Percentiles rank a stretch among this genome's conserved stretches.
These are phyloP conservation scores for Vanessa tameamea DNA, from an alignment of 1,140 invertebrate genomes.

Conservation along the genomic window DNA sequence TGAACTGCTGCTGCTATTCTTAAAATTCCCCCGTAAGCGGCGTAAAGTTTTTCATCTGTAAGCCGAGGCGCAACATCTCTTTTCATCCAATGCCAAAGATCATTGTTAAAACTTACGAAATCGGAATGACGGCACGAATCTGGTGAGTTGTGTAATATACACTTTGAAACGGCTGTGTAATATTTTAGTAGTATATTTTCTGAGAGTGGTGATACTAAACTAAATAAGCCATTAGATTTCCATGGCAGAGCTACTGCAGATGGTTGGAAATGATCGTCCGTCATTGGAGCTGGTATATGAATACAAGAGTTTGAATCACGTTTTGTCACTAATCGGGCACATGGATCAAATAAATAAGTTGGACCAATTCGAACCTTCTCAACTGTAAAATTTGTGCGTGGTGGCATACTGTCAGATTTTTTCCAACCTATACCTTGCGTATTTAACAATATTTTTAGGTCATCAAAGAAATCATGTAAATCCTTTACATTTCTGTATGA, in stretches of 20 bases:
- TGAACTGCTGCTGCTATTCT: conserved; percentile 81
- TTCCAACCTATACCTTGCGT: conserved; percentile 83
- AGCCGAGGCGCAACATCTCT: conserved; percentile 81
- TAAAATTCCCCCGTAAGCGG: conserved; percentile 82
- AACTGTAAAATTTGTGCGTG: conserved; percentile 62
- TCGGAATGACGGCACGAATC: conserved; percentile 78
- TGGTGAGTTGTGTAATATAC: conserved; percentile 65
- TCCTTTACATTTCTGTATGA: conserved; percentile 79
- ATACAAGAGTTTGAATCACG: conserved; percentile 68
- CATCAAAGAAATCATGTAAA: conserved; percentile 80
- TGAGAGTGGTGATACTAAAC: conserved; percentile 77
- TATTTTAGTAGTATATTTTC: conserved; percentile 82
- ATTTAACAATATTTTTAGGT: conserved; percentile 80
- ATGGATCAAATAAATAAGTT: conserved; percentile 57
- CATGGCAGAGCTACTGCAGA: conserved; percentile 76
- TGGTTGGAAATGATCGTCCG: conserved; percentile 60
- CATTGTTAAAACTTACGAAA: conserved; percentile 80
- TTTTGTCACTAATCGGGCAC: conserved; percentile 54
- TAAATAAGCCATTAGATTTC: conserved; percentile 78
- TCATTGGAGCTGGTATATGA: conserved; percentile 57
- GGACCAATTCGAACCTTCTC: conserved; percentile 58
- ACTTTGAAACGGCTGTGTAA: conserved; percentile 78
- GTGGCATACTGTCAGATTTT: conserved; percentile 56
- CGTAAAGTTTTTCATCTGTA: conserved; percentile 82
- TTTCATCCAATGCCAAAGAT: conserved; percentile 82